phyloP scores from a whole-genome alignment of 2,797 vertebrate species.

The Melanogrammus aeglefinus region DNA sequence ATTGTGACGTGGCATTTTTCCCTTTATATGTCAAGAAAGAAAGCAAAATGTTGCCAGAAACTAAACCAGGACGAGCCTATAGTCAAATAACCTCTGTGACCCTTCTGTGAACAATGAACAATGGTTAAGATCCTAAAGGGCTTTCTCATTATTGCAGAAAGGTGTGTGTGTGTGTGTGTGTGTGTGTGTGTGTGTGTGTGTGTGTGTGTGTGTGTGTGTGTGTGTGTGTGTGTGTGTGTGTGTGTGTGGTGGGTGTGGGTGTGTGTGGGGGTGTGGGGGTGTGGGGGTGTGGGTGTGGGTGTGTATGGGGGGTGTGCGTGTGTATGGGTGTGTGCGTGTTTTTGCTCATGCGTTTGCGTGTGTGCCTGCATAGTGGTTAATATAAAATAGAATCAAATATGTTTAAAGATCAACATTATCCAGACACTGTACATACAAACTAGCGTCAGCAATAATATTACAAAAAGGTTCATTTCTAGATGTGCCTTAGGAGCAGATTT shows the following conservation, averaged over 20 bases:
- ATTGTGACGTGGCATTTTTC: background rate
- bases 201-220: constrained; percentile 10
- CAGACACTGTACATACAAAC: background rate
- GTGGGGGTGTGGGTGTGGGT: constrained; percentile 13
- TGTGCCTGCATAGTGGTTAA: background rate
- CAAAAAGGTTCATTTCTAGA: no score
- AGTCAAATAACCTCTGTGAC: background rate
- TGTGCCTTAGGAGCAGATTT: no score
- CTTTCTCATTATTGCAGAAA: background rate
- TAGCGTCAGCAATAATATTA: no score
- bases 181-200: constrained; percentile 13
- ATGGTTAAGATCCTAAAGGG: background rate
- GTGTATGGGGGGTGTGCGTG: constrained; percentile 13
- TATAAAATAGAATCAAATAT: no score
- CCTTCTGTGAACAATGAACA: constrained; percentile 2
- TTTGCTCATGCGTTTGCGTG: constrained; percentile 12
- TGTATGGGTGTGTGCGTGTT: constrained; percentile 5
- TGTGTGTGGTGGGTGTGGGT: constrained; percentile 10
- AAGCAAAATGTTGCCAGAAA: background rate
- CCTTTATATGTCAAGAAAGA: background rate
- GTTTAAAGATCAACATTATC: background rate
- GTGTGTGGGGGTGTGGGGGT: constrained; percentile 12
- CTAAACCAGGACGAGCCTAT: background rate
- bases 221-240: constrained; percentile 15
- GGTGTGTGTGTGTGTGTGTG: constrained; percentile 11